phyloP scores from a whole-genome alignment of 2,888 invertebrate genomes.

The Cryptocephalus moraei region DNA sequence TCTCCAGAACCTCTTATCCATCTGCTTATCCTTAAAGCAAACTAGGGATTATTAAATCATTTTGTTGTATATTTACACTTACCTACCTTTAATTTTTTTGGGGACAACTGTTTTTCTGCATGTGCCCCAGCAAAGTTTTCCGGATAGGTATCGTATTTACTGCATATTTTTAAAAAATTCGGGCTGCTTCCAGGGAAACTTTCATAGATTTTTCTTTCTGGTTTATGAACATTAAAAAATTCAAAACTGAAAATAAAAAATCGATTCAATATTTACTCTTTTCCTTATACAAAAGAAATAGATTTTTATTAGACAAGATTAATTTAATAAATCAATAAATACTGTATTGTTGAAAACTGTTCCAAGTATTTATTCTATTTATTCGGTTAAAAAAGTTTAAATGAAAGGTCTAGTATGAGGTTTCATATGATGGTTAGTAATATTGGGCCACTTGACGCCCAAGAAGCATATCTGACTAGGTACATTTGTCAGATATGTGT shows the following conservation, averaged over 20 bases:
- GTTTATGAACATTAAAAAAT: slow-evolving; percentile 40
- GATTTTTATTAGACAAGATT: too few species aligned
- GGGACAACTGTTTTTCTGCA: slow-evolving; percentile 43
- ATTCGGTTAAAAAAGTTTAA: neutral
- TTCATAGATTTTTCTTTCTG: slow-evolving; percentile 38
- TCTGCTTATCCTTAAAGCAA: slow-evolving; percentile 57
- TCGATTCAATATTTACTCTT: neutral
- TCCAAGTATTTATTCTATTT: too few species aligned
- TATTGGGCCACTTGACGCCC: too few species aligned
- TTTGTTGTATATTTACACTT: neutral
- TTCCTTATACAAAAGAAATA: neutral
- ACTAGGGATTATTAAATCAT: neutral
- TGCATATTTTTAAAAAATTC: slow-evolving; percentile 35
- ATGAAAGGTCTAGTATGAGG: neutral
- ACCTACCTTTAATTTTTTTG: slow-evolving; percentile 47
- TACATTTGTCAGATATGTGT: too few species aligned
- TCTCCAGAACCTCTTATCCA: slow-evolving; percentile 72
- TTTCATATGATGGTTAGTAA: too few species aligned
- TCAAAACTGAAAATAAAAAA: slow-evolving; percentile 34
- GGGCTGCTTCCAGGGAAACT: slow-evolving; percentile 37
- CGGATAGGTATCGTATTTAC: slow-evolving; percentile 28
- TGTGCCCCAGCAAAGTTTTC: slow-evolving; percentile 36
- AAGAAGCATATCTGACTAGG: too few species aligned
- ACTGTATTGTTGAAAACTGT: too few species aligned
- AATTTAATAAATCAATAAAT: too few species aligned